Evolutionary conservation across 2,888 invertebrate species (phyloP), one percentile per base, ranked within the genome.

Genomic region (Suillia variegata): DNA sequence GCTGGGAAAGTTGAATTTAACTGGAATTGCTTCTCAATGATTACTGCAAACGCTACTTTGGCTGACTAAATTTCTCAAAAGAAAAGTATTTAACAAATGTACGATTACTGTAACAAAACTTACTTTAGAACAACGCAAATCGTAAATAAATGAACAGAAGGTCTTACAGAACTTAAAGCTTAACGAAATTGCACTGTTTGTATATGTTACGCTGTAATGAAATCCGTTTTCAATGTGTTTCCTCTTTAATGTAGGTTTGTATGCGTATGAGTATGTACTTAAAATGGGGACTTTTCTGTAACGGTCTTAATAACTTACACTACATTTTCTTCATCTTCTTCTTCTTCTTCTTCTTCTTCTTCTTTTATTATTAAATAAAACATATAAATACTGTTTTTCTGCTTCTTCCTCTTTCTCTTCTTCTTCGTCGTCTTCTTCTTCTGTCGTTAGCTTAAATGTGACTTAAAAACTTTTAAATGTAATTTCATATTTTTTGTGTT

Each of bases 341-440:
- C 26, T 51, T 26, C 33, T 20, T 26, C 4, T 51, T 33, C 17
- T 31, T 42, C 24, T 54, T 17, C 2, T 42, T 21, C 20, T 38
- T 52, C 20, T 50, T 57, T 54, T 54, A 55, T 47, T 42, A 54
- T 58, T 2, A 45, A 59, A 62, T 60, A 31, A 62, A 52, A 38
- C 24, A 31, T 70, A 71, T 69, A 68, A 66, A 63, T 64, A 56
- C 58, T 67, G 58, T 62, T 64, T 66, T 66, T 20, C 22, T 57
- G n/a, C 33, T 20, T 26, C 4, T 51, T 33, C 17, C 33, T 42
- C 24, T 54, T 17, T 6, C 22, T 21, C 20, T 38, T 52, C 20
- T 50, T 57, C 50, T 54, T 31, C 55, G 22, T 48, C 48, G 18
- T 33, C 33, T 58, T 48, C 34, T 49, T 38, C 22, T 22, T 42